phyloP scores from a whole-genome alignment of 2,113 vertebrate species.

The Micromys minutus region DNA sequence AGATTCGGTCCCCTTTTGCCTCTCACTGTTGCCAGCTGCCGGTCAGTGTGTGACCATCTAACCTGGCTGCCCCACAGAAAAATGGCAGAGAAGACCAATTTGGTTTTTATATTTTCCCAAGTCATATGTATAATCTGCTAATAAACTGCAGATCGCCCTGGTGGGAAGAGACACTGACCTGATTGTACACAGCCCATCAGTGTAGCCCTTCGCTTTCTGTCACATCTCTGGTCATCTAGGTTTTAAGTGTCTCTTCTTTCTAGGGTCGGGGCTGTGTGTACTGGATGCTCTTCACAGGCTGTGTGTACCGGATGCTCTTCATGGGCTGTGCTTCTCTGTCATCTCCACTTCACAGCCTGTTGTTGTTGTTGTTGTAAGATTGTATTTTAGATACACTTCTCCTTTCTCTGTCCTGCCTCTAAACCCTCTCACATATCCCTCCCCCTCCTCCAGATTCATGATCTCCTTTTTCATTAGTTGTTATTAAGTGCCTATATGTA shows the following conservation, averaged over 20 bases:
- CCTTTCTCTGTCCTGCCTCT: background rate
- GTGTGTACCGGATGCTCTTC: background rate
- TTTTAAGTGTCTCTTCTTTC: background rate
- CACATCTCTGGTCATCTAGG: background rate
- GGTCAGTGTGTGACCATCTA: background rate
- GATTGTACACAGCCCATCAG: background rate
- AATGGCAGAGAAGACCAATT: background rate
- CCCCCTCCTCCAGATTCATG: no score
- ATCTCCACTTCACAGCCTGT: background rate
- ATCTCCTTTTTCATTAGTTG: background rate
- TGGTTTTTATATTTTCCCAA: slow-evolving; percentile 36
- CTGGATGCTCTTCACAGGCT: background rate
- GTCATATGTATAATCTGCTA: background rate
- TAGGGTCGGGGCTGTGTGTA: background rate
- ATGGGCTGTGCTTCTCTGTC: background rate
- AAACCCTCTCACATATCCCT: background rate
- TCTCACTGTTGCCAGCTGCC: background rate
- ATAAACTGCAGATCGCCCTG: background rate
- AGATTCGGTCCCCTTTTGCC: background rate
- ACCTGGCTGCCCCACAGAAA: background rate
- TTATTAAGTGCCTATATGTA: background rate
- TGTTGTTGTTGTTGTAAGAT: background rate
- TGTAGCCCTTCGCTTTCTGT: background rate
- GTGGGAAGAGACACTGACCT: background rate
- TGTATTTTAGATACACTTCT: background rate